Conservation (phyloP, 2,113 vertebrate genomes). For the Hucho hucho region DNA sequence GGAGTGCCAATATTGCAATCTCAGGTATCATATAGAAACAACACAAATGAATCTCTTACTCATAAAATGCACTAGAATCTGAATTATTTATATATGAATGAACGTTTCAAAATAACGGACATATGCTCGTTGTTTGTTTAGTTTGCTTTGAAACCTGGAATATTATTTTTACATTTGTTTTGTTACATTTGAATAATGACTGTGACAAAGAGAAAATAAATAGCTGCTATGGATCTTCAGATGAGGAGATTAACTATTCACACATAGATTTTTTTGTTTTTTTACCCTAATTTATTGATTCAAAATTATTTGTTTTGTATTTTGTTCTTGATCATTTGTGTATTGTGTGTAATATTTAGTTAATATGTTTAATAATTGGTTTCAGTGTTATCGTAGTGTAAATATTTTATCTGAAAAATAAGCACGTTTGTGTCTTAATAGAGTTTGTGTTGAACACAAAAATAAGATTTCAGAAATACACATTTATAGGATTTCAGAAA, state of each 20-base stretch:
- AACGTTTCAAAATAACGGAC: background rate
- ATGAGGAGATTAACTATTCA: background rate
- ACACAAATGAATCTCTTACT: no score
- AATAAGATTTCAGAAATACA: background rate
- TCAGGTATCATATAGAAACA: no score
- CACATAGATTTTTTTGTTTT: background rate
- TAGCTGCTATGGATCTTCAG: constrained; percentile 1
- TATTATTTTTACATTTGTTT: background rate
- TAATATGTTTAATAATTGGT: no score
- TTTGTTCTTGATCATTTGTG: no score
- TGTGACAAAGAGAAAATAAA: background rate
- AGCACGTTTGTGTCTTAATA: background rate
- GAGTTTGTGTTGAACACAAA: background rate
- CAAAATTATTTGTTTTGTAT: no score
- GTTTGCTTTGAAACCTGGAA: background rate
- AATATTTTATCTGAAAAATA: background rate
- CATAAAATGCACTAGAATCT: constrained; percentile 5
- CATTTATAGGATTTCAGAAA: no score
- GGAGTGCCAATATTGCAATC: no score
- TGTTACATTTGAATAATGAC: no score
- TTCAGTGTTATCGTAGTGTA: background rate
- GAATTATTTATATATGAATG: background rate
- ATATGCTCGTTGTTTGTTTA: background rate
- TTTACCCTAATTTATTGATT: constrained; percentile 19
- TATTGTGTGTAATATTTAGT: no score